phyloP scores from a whole-genome alignment of 2,888 invertebrate species.

The Netelia inedita region DNA sequence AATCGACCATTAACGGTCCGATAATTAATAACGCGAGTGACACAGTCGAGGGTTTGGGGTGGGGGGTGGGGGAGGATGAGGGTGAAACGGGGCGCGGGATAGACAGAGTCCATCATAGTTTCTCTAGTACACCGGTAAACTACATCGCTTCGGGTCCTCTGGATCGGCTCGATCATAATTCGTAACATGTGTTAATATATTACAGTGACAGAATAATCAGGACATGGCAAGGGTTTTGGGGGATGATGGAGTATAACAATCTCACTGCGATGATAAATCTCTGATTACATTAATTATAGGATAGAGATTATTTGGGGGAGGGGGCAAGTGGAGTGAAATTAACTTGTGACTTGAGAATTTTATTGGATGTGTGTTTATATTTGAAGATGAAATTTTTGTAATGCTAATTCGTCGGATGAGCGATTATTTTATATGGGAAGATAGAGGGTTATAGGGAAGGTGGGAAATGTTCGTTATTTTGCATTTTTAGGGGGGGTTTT shows the following conservation, averaged over 20 bases:
- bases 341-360: no score
- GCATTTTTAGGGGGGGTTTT: no score
- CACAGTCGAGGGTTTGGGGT: not conserved
- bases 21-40: conserved; percentile 74
- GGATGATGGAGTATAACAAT: not conserved
- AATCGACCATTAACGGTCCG: conserved; percentile 72
- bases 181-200: not conserved
- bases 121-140: not conserved
- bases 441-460: no score
- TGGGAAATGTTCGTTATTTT: no score
- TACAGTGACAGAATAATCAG: not conserved
- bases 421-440: no score
- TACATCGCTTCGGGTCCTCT: not conserved
- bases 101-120: not conserved
- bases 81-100: not conserved
- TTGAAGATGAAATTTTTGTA: no score
- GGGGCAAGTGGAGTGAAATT: no score
- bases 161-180: not conserved
- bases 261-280: not conserved
- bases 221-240: not conserved
- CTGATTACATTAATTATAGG: not conserved
- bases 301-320: no score
- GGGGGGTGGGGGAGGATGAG: not conserved
- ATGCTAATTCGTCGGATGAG: no score
- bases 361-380: no score